Conservation (phyloP, 2,797 vertebrate genomes). For the Coregonus ussuriensis region DNA sequence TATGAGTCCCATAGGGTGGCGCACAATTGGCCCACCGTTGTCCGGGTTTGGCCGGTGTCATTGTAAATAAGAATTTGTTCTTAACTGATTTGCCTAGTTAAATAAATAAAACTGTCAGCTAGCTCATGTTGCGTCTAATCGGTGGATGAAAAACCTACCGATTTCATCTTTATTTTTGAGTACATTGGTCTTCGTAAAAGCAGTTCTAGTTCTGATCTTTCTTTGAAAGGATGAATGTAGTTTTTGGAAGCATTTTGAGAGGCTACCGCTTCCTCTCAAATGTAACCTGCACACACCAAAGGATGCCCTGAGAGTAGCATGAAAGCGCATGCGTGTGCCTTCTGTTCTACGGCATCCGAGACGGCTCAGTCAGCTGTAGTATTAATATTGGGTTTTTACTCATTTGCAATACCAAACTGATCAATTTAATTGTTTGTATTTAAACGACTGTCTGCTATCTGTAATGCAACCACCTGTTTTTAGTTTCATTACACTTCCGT, state of each 20-base stretch:
- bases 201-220: slow-evolving; percentile 37
- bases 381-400: not conserved
- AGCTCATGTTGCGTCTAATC: not conserved
- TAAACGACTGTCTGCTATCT: no score
- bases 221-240: slow-evolving; percentile 39
- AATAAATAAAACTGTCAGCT: no score
- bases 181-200: slow-evolving; percentile 23
- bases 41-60: no score
- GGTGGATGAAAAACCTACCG: slow-evolving; percentile 43
- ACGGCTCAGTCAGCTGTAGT: not conserved
- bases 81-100: no score
- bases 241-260: slow-evolving; percentile 41
- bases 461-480: no score
- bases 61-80: no score
- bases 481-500: no score
- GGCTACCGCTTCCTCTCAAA: slow-evolving; percentile 38
- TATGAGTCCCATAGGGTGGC: no score
- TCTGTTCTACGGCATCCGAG: slow-evolving; percentile 55
- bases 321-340: slow-evolving; percentile 55
- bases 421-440: no score
- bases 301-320: slow-evolving; percentile 9
- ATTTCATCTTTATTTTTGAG: slow-evolving; percentile 26
- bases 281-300: slow-evolving; percentile 61
- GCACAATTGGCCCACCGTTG: no score
- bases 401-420: not conserved